phyloP scores from a whole-genome alignment of 2,797 vertebrate species.

The Anniella stebbinsi region DNA sequence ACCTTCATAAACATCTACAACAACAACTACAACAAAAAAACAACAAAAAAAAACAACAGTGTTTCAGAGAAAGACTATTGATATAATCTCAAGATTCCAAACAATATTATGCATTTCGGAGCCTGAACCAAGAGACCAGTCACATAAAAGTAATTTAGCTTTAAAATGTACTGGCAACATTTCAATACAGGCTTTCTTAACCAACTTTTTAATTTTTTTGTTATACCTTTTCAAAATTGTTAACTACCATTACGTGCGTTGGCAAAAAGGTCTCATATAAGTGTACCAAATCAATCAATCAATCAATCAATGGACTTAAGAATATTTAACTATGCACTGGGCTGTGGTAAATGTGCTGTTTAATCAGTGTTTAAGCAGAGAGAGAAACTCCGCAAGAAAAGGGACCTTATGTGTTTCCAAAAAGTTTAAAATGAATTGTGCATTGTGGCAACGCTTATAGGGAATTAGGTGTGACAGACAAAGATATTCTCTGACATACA shows the following conservation, averaged over 20 bases:
- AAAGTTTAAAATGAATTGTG: constrained; percentile 11
- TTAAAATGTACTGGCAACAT: neutral
- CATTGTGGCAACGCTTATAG: neutral
- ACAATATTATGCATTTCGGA: neutral
- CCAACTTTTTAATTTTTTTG: neutral
- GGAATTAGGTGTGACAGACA: neutral
- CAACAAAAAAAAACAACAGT: neutral
- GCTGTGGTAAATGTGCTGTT: constrained; percentile 7
- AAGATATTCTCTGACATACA: neutral
- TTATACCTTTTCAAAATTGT: neutral
- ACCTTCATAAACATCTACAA: no score
- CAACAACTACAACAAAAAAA: no score
- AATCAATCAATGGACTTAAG: neutral
- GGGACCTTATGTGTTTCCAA: constrained; percentile 27
- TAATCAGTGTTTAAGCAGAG: neutral
- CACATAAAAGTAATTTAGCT: neutral
- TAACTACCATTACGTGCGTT: neutral
- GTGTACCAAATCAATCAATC: neutral
- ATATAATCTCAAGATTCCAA: neutral
- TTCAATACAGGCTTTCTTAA: neutral
- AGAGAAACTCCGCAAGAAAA: neutral
- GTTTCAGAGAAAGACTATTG: no score
- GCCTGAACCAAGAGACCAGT: neutral
- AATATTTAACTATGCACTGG: neutral
- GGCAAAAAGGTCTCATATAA: neutral